Conservation (phyloP, 1,140 invertebrate genomes). For the Antheraea mylitta region DNA sequence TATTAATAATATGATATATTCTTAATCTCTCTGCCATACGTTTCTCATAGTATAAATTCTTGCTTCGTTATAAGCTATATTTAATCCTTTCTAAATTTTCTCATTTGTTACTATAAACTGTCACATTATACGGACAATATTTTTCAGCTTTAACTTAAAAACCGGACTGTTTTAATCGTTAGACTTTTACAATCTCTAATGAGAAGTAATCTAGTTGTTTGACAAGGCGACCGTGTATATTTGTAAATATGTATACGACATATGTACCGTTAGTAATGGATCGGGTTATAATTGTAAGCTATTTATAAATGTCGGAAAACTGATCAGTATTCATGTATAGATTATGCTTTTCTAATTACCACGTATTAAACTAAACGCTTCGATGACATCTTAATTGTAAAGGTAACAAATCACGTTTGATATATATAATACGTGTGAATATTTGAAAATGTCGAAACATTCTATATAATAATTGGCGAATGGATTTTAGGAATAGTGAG, state of each 20-base stretch:
- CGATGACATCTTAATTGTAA: slow-evolving; percentile 72
- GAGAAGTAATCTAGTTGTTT: slow-evolving; percentile 27
- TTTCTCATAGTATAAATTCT: neutral
- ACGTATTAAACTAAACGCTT: slow-evolving; percentile 62
- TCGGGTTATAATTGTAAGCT: slow-evolving; percentile 43
- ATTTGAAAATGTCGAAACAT: too few species aligned
- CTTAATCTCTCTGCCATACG: slow-evolving; percentile 7
- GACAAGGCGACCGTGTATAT: slow-evolving; percentile 11
- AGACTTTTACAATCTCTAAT: slow-evolving; percentile 18
- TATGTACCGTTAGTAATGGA: slow-evolving; percentile 31
- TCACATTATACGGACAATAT: slow-evolving; percentile 3
- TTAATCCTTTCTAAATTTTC: neutral
- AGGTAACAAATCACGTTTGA: slow-evolving; percentile 49
- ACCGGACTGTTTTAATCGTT: neutral
- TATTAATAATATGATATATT: slow-evolving; percentile 14
- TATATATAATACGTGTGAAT: neutral
- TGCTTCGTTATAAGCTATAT: neutral
- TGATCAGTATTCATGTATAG: slow-evolving; percentile 62
- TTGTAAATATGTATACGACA: neutral
- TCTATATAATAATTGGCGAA: neutral
- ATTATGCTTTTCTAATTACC: slow-evolving; percentile 64
- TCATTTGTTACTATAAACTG: slow-evolving; percentile 1
- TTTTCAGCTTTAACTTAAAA: slow-evolving; percentile 1
- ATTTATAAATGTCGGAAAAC: slow-evolving; percentile 47
- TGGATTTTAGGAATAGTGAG: neutral